Evolutionary conservation across 2,113 vertebrate species (phyloP).

Genomic region (Anolis carolinensis): DNA sequence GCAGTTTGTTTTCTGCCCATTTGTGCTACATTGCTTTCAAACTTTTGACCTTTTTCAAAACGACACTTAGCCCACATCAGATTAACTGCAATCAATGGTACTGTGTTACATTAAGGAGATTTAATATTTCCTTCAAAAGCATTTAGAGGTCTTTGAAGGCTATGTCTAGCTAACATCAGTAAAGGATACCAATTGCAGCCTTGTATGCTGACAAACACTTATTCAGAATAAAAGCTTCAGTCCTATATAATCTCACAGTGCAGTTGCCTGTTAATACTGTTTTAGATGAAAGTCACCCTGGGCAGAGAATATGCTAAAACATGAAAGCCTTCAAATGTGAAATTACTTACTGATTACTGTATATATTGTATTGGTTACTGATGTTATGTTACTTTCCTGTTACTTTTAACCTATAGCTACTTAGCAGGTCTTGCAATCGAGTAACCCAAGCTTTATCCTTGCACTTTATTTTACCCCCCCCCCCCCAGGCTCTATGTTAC

Average conservation of each 20-base stretch:
- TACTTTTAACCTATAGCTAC: no score
- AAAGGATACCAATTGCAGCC: background rate
- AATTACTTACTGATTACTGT: background rate
- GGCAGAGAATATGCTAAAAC: background rate
- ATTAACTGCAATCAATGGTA: background rate
- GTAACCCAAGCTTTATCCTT: no score
- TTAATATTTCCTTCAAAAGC: background rate
- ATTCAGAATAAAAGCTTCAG: background rate
- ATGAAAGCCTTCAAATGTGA: background rate
- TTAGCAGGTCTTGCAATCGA: no score
- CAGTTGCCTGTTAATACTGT: background rate
- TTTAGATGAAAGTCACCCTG: background rate
- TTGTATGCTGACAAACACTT: background rate
- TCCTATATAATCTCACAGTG: background rate
- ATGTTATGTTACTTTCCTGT: no score
- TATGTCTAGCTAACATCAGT: background rate
- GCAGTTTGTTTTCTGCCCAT: background rate
- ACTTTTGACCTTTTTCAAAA: background rate
- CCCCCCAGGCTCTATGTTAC: no score
- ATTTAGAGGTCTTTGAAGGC: background rate
- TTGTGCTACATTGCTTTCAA: background rate
- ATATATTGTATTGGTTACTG: no score
- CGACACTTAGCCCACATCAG: background rate
- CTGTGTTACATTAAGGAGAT: background rate
- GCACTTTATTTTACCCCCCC: no score